Evolutionary conservation across 2,797 vertebrate genomes (phyloP).

Genomic region (Notolepis coatsorum): DNA sequence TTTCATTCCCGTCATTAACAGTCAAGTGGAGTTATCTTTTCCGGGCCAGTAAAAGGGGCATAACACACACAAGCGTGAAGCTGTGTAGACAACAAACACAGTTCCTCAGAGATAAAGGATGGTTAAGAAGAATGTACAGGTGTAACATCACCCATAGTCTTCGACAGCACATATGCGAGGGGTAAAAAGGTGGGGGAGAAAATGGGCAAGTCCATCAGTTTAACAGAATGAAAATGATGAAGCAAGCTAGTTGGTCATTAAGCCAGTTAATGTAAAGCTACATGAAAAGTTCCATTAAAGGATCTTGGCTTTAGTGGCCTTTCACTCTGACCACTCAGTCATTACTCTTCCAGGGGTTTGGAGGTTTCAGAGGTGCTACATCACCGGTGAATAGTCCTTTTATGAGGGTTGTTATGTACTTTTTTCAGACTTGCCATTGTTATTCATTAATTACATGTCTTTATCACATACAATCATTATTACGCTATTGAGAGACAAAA

Average conservation of each 20-base stretch:
- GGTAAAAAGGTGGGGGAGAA: not conserved
- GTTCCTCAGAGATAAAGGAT: not conserved
- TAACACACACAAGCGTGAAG: not conserved
- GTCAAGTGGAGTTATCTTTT: slow-evolving; percentile 1
- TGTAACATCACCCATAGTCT: not conserved
- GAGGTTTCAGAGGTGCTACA: too few relatives aligned
- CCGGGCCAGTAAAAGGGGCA: not conserved
- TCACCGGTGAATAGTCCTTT: too few relatives aligned
- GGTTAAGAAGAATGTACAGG: too few relatives aligned
- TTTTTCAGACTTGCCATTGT: too few relatives aligned
- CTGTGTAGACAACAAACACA: not conserved
- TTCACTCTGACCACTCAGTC: slow-evolving; percentile 30
- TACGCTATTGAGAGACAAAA: too few relatives aligned
- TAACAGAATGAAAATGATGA: slow-evolving; percentile 2
- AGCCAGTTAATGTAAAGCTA: slow-evolving; percentile 2
- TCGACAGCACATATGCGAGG: not conserved
- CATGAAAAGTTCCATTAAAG: slow-evolving; percentile 9
- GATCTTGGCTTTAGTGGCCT: slow-evolving; percentile 37
- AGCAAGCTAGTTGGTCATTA: slow-evolving; percentile 7
- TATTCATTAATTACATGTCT: too few relatives aligned
- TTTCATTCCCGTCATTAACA: not conserved
- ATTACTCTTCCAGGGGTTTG: slow-evolving; percentile 10
- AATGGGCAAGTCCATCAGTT: not conserved
- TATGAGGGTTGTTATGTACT: too few relatives aligned
- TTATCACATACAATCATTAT: too few relatives aligned